Conservation (phyloP, 2,888 invertebrate species). For the Cremastinae sp. region DNA sequence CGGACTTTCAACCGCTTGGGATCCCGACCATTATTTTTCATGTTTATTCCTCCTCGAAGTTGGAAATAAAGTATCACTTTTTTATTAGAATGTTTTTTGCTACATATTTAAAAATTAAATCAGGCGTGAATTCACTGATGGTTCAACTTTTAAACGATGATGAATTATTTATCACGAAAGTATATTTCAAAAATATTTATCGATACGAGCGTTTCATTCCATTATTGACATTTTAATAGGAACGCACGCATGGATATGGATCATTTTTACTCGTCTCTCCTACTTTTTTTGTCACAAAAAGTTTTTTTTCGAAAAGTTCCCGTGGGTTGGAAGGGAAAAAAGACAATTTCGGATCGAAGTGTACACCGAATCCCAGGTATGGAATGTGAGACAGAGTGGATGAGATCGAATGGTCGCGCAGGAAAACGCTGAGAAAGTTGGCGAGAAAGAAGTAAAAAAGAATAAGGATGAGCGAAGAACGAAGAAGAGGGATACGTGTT, state of each 20-base stretch:
- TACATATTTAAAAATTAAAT: no score
- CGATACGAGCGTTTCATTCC: no score
- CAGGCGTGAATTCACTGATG: no score
- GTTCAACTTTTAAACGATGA: no score
- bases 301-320: no score
- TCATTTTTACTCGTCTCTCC: neutral
- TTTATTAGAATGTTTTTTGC: neutral
- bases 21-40: constrained; percentile 16
- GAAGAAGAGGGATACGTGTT: constrained; percentile 16
- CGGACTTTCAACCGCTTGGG: constrained; percentile 7
- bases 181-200: no score
- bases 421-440: constrained; percentile 45
- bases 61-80: neutral
- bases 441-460: neutral
- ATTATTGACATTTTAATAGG: constrained; percentile 15
- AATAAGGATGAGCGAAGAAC: constrained; percentile 8
- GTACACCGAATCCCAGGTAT: constrained; percentile 4
- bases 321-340: neutral
- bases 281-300: neutral
- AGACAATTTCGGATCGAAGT: neutral
- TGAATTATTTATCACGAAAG: no score
- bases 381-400: constrained; percentile 31
- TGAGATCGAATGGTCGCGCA: constrained; percentile 29
- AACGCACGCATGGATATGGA: constrained; percentile 31
- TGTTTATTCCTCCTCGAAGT: constrained; percentile 4